Evolutionary conservation across 2,113 vertebrate genomes (phyloP), one percentile per base, ranked within the genome.

Genomic region (Nesogale talazaci): DNA sequence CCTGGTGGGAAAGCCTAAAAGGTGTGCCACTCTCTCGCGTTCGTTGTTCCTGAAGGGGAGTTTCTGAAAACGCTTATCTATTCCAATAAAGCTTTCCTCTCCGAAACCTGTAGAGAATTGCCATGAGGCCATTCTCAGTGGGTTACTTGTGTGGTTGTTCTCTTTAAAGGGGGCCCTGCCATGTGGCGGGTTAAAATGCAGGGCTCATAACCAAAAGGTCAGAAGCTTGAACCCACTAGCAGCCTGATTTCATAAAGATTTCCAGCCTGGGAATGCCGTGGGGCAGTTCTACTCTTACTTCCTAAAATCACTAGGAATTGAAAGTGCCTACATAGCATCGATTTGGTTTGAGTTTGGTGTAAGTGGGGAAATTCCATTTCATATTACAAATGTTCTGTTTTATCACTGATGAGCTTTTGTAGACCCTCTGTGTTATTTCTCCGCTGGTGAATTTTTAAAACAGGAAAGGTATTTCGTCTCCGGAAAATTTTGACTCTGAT

Each of bases 381-480:
- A 22, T 23, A 10, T 69, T n/a, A 52, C 70, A 17, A 70, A 56
- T 19, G 23, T 22, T n/a, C 38, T 61, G 34, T 83, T 93, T 69
- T 67, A 59, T 56, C 23, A 69, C 5, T 56, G 42, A 19, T 20
- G 40, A 59, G 12, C 74, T 89, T 90, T 93, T 86, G 46, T 52
- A 12, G 14, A 52, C 46, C 46, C 46, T 52, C 46, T 61, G 34
- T 83, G 92, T 69, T 67, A 59, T 56, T 84, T 70, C 72, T 57
- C 83, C 23, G 63, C 5, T 56, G 56, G 22, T 20, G 40, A 59
- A 16, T 77, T 87, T 90, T 93, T 86, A 11, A 22, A 46, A 91
- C 67, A 85, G 40, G n/a, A 87, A 88, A 79, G 36, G 20, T 3
- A 90, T 95, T 83, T 63, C 36, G 79, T 88, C 34, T 27, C n/a